Base-by-base conservation (phyloP, 2,113 vertebrate genomes). In the Hippoglossus stenolepis region DNA sequence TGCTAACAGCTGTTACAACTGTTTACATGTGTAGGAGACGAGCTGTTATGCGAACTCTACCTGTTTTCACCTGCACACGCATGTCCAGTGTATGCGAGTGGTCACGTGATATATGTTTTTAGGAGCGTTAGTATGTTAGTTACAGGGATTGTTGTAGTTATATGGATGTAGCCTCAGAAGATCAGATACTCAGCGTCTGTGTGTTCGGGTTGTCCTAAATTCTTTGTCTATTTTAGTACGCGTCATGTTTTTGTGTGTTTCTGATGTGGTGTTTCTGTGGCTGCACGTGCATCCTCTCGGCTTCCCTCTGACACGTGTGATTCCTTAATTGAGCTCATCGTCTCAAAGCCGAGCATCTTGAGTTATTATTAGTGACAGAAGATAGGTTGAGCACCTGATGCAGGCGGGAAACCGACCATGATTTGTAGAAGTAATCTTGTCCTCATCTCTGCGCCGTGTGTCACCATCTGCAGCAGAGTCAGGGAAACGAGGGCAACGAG, bases 401-500 rank as follows among this genome's bases (percentile, higher is more conserved):
- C 28, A 58, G 85, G 75, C 89, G 89, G 79, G 76, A 73, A 85
- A 31, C 59, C 83, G 80, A 75, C 66, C 40, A 2, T 65, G 75
- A 81, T 31, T 81, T 62, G 82, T 66, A 26, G 7, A 35, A 53
- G 59, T 83, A 86, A 93, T 90, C 89, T 53, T 62, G 84, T 69
- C 83, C 77, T 76, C 65, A 92, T 93, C 87, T 90, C 57, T 49
- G 35, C 82, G 61, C 63, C 7, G 38, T 53, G 5, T 91, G 92
- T 82, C 81, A 79, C 75, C 80, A 73, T 89, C 77, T 74, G 80
- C 35, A 45, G 86, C 53, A 38, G 76, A 81, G 67, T 74, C 20
- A 63, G 54, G 65, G 59, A 84, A 90, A 91, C 77, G n/a, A 83
- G 86, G 57, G 86, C 79, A 92, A 83, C 90, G 87, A n/a, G n/a